Evolutionary conservation across 1,140 invertebrate genomes (phyloP).

Genomic region (Apis laboriosa): DNA sequence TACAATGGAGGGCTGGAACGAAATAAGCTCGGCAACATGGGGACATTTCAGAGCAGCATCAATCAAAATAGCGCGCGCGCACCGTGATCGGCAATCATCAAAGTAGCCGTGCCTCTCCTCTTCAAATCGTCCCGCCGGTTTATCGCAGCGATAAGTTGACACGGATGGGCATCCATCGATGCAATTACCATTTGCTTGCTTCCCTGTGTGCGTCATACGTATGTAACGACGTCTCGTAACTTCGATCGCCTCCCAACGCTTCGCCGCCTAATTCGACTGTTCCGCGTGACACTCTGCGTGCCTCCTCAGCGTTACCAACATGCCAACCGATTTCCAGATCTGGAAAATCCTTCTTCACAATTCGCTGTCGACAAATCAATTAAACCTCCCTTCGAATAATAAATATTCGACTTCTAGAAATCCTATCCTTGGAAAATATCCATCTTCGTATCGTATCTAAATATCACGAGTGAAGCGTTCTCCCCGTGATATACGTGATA

Average conservation of each 20-base stretch:
- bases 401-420: too few relatives aligned
- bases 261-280: slow-evolving; percentile 43
- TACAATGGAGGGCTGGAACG: too few relatives aligned
- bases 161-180: slow-evolving; percentile 41
- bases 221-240: slow-evolving; percentile 52
- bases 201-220: slow-evolving; percentile 11
- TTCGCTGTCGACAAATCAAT: too few relatives aligned
- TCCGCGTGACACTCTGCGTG: background rate
- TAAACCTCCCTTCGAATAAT: too few relatives aligned
- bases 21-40: background rate
- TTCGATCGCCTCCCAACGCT: slow-evolving; percentile 39
- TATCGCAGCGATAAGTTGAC: slow-evolving; percentile 28
- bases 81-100: slow-evolving; percentile 5
- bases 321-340: too few relatives aligned
- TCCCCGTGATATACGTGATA: too few relatives aligned
- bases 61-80: background rate
- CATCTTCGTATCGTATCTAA: too few relatives aligned
- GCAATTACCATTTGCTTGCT: slow-evolving; percentile 56
- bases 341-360: too few relatives aligned
- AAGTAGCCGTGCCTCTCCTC: background rate
- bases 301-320: background rate
- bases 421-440: too few relatives aligned
- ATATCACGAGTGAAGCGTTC: too few relatives aligned
- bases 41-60: background rate
- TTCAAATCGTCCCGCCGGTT: background rate